Percentiles rank a stretch among this genome's conserved stretches.
These are phyloP conservation scores for Acanthosoma haemorrhoidale DNA, from an alignment of 2,888 invertebrate genomes.

Conservation along the genomic window DNA sequence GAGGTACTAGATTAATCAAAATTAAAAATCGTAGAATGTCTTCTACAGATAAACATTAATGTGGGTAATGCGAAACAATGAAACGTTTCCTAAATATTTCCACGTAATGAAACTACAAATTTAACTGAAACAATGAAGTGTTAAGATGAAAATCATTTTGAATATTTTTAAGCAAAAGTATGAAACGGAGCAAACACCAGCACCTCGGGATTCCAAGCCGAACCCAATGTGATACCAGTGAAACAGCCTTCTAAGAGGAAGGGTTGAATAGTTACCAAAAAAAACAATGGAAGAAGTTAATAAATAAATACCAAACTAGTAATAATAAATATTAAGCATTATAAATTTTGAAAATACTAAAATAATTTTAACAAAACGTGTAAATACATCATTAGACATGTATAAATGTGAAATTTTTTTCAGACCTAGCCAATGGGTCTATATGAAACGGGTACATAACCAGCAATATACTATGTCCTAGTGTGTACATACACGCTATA, in stretches of 20 bases:
- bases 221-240: background rate
- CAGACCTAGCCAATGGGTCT: background rate
- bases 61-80: no score
- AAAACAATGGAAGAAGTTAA: no score
- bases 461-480: slow-evolving; percentile 2
- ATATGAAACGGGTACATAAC: background rate
- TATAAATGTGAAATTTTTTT: no score
- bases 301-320: background rate
- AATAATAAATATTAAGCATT: background rate
- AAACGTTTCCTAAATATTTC: no score
- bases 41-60: no score
- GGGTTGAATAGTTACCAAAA: slow-evolving; percentile 2
- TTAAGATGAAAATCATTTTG: no score
- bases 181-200: no score
- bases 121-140: no score
- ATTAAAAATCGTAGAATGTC: no score
- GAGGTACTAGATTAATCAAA: no score
- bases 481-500: background rate
- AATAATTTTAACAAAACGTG: background rate
- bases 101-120: no score
- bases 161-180: no score
- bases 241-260: background rate
- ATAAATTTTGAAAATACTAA: background rate
- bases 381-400: background rate
- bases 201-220: background rate